Evolutionary conservation across 2,113 vertebrate genomes (phyloP).

Genomic region (Laticauda laticaudata): DNA sequence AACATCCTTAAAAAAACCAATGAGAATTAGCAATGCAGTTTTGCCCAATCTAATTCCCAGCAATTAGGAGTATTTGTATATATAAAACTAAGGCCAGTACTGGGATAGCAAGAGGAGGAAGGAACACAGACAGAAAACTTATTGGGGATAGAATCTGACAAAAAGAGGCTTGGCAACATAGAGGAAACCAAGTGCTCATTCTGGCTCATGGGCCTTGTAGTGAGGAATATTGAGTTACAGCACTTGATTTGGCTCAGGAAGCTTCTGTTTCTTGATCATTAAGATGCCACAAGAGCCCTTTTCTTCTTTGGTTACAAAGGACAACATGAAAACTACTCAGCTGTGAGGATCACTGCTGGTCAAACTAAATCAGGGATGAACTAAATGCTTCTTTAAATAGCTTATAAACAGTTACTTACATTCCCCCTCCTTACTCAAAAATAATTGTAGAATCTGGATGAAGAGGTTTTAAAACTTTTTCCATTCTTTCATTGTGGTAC

Average conservation of each 20-base stretch:
- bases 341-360: not conserved
- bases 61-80: not conserved
- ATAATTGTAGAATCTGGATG: not conserved
- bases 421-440: not conserved
- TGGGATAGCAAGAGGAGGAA: not conserved
- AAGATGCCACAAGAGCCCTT: not conserved
- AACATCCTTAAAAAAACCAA: not conserved
- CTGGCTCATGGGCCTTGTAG: not conserved
- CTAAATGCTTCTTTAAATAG: not conserved
- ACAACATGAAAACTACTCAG: not conserved
- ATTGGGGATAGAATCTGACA: not conserved
- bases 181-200: not conserved
- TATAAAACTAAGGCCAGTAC: not conserved
- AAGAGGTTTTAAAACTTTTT: not conserved
- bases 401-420: not conserved
- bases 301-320: not conserved
- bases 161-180: not conserved
- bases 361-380: not conserved
- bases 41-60: not conserved
- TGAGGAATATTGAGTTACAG: not conserved
- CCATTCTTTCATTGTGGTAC: not conserved
- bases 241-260: not conserved
- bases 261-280: not conserved
- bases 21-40: not conserved
- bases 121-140: not conserved